Evolutionary conservation across 2,113 vertebrate species (phyloP).

Genomic region (Lota lota): DNA sequence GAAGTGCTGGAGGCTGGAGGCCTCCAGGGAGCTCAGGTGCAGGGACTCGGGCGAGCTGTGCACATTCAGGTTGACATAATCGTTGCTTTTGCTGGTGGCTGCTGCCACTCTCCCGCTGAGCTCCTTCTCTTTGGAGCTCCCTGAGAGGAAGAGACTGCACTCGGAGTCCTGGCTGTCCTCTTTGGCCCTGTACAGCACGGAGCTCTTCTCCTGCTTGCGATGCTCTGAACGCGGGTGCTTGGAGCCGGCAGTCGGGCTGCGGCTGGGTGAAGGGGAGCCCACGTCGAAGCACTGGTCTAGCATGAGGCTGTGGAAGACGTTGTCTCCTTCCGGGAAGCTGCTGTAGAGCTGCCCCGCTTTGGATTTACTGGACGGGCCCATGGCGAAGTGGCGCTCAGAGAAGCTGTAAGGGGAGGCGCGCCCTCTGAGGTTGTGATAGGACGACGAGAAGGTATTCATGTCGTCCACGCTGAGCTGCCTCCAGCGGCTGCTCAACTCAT

Average conservation of each 20-base stretch:
- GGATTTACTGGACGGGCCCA: slow-evolving; percentile 72
- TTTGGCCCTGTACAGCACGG: slow-evolving; percentile 74
- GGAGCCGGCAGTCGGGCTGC: slow-evolving; percentile 48
- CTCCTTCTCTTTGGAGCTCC: slow-evolving; percentile 80
- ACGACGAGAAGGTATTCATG: slow-evolving; percentile 77
- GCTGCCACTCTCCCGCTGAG: slow-evolving; percentile 38
- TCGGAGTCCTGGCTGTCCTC: slow-evolving; percentile 81
- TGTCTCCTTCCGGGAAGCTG: slow-evolving; percentile 87
- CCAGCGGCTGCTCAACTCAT: slow-evolving; percentile 81
- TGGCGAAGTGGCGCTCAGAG: slow-evolving; percentile 79
- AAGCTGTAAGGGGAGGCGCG: slow-evolving; percentile 83
- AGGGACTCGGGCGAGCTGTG: slow-evolving; percentile 86
- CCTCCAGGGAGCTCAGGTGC: slow-evolving; percentile 83
- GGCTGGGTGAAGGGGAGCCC: slow-evolving; percentile 59
- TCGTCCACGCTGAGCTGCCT: slow-evolving; percentile 88
- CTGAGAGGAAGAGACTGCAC: slow-evolving; percentile 79
- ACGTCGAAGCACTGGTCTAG: slow-evolving; percentile 82
- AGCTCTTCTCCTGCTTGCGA: slow-evolving; percentile 75
- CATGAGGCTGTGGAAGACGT: slow-evolving; percentile 79
- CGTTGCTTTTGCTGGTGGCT: slow-evolving; percentile 67
- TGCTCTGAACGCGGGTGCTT: slow-evolving; percentile 71
- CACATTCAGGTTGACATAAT: slow-evolving; percentile 78
- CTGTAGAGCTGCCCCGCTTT: slow-evolving; percentile 82
- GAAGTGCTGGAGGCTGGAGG: slow-evolving; percentile 83
- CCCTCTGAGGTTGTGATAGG: slow-evolving; percentile 73